A percentile compares a stretch with the other conserved stretches of the same genome.
These are phyloP conservation scores for Dipodomys ordii DNA, from an alignment of 2,113 vertebrate genomes.

Conservation along the genomic window DNA sequence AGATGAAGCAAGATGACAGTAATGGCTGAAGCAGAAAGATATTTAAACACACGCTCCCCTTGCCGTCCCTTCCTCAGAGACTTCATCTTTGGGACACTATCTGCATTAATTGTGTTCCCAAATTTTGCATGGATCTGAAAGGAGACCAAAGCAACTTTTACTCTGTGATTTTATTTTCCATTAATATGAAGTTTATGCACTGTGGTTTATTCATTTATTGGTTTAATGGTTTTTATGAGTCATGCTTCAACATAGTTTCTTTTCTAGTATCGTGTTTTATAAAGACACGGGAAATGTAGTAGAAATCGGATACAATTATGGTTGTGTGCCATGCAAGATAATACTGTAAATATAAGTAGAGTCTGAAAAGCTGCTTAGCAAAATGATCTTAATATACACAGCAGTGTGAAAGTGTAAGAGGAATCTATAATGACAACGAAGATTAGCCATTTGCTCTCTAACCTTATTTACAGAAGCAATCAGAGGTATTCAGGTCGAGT, in stretches of 20 bases:
- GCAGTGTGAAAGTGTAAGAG: constrained; percentile 90
- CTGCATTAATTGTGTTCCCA: constrained; percentile 36
- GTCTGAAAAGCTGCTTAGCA: constrained; percentile 87
- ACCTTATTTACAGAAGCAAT: constrained; percentile 91
- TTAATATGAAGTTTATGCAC: constrained; percentile 84
- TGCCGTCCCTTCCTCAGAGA: constrained; percentile 41
- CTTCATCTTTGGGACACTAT: constrained; percentile 29
- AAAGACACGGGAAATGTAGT: constrained; percentile 86
- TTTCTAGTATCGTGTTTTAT: constrained; percentile 84
- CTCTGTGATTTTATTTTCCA: constrained; percentile 83
- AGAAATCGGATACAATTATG: constrained; percentile 86
- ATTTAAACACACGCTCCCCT: constrained; percentile 1
- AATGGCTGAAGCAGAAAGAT: neutral
- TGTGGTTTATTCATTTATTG: constrained; percentile 89
- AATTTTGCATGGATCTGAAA: constrained; percentile 21
- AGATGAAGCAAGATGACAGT: constrained; percentile 1
- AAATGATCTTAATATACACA: constrained; percentile 90
- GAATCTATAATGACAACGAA: constrained; percentile 89
- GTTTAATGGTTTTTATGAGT: constrained; percentile 88
- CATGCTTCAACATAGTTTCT: constrained; percentile 80
- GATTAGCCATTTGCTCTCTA: constrained; percentile 90
- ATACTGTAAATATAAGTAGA: constrained; percentile 84
- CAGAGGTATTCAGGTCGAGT: constrained; percentile 91
- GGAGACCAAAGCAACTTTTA: constrained; percentile 80
- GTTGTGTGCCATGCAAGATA: constrained; percentile 83